Conservation (phyloP, 2,113 vertebrate species). For the Peromyscus maniculatus region DNA sequence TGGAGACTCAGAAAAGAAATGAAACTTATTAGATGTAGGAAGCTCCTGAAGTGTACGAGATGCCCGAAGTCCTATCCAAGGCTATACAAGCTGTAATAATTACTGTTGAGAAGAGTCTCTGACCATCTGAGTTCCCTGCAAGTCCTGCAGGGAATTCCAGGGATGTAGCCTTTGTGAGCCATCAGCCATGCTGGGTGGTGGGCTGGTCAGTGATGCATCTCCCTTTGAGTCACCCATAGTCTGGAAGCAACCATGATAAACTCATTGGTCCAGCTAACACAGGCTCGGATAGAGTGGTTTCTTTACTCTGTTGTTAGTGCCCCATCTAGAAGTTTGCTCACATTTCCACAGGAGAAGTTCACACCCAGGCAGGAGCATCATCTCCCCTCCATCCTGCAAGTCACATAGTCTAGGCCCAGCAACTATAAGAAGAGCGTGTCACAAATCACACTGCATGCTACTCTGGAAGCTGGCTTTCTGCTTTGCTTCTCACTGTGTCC, state of each 20-base stretch:
- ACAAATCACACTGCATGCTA: rapidly evolving
- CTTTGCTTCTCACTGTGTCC: neutral
- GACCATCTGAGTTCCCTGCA: neutral
- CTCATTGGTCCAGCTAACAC: neutral
- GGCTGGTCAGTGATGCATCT: neutral
- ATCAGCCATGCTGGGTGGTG: neutral
- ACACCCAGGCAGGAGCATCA: neutral
- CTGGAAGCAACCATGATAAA: neutral
- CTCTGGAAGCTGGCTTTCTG: rapidly evolving
- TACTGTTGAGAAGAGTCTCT: neutral
- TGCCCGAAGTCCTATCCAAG: neutral
- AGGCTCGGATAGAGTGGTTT: neutral
- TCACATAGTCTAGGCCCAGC: too few species aligned
- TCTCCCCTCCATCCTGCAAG: neutral
- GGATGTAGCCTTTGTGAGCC: neutral
- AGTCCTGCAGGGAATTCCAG: neutral
- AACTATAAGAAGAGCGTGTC: rapidly evolving
- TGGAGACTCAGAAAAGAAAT: neutral
- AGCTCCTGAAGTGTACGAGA: neutral
- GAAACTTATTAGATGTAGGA: neutral
- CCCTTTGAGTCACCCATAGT: neutral
- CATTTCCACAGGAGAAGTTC: neutral
- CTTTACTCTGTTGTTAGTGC: neutral
- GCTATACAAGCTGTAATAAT: neutral
- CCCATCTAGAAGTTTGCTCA: neutral